phyloP scores from a whole-genome alignment of 2,888 invertebrate genomes.

The Pachycephus smyrnensis region DNA sequence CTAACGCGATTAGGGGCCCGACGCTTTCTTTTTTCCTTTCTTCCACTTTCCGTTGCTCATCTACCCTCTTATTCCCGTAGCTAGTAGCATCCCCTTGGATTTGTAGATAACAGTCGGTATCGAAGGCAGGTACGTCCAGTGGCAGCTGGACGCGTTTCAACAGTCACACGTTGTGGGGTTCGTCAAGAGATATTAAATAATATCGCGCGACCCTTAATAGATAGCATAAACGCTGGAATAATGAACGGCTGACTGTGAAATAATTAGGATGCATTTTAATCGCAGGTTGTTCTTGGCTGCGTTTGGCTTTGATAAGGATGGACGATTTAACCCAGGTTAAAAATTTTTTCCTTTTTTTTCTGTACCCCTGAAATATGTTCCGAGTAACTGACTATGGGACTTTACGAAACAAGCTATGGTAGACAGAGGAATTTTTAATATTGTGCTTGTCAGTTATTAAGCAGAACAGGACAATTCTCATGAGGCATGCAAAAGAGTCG shows the following conservation, averaged over 20 bases:
- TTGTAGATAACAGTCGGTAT: not conserved
- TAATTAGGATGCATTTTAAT: not conserved
- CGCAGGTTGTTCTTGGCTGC: not conserved
- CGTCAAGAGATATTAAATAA: not conserved
- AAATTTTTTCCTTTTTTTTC: not conserved
- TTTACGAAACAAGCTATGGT: not conserved
- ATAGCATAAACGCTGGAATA: not conserved
- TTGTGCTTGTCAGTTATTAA: not conserved
- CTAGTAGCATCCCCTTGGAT: conserved; percentile 1
- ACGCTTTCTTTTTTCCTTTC: conserved; percentile 4
- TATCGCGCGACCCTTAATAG: not conserved
- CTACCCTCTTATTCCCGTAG: not conserved
- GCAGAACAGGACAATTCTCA: conserved; percentile 29
- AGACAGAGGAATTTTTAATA: not conserved
- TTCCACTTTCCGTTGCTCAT: not conserved
- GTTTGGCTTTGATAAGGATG: not conserved
- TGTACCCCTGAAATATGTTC: not conserved
- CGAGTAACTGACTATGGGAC: not conserved
- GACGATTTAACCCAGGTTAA: not conserved
- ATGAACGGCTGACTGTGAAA: not conserved
- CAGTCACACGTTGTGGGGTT: not conserved
- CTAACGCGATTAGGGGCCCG: conserved; percentile 28
- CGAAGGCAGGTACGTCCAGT: not conserved
- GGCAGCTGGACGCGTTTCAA: not conserved
- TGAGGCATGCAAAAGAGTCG: conserved; percentile 47